A percentile compares a stretch with the other conserved stretches of the same genome.
phyloP scores from a whole-genome alignment of 2,113 vertebrate species.

The Spilogale gracilis region DNA sequence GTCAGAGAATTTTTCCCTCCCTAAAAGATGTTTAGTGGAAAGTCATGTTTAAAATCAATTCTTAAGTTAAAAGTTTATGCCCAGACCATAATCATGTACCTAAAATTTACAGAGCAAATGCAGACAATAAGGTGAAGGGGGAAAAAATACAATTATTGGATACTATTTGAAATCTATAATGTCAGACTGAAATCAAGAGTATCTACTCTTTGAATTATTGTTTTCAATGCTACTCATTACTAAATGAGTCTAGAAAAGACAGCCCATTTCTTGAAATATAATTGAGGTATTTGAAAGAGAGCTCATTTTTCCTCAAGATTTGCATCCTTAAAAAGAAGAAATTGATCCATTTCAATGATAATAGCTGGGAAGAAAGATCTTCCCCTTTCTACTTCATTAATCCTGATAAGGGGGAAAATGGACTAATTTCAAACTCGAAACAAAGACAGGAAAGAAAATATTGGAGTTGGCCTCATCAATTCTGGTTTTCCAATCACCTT shows the following conservation, averaged over 20 bases:
- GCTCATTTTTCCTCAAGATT: slow-evolving; percentile 34
- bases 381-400: slow-evolving; percentile 7
- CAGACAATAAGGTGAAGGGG: neutral
- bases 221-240: slow-evolving; percentile 34
- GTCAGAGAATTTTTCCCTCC: neutral
- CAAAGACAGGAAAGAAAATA: neutral
- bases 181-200: neutral
- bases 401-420: neutral
- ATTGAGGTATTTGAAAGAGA: slow-evolving; percentile 35
- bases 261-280: slow-evolving; percentile 29
- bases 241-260: neutral
- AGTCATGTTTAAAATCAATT: neutral
- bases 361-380: slow-evolving; percentile 21
- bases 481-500: neutral
- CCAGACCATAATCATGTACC: neutral
- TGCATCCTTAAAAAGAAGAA: slow-evolving; percentile 68
- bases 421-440: neutral
- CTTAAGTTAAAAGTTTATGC: neutral
- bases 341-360: slow-evolving; percentile 37
- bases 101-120: neutral
- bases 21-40: neutral
- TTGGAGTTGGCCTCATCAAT: neutral
- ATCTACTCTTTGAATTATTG: neutral
- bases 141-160: neutral
- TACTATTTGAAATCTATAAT: neutral